phyloP scores from a whole-genome alignment of 2,797 vertebrate species.

The Orestias chungarensis region DNA sequence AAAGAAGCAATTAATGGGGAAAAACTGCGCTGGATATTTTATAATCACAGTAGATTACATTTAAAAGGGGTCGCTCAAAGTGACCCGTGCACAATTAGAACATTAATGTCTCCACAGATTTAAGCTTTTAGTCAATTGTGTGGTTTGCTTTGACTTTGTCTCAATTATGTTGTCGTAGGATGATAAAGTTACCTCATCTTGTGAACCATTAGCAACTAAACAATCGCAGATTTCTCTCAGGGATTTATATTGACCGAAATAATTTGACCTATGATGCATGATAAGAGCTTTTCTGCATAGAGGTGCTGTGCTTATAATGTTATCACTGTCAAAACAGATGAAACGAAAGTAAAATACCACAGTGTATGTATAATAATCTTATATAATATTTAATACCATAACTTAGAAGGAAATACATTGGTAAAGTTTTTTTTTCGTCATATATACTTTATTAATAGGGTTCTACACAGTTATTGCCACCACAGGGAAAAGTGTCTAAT shows the following conservation, averaged over 20 bases:
- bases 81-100: slow-evolving; percentile 6
- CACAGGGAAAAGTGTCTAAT: no score
- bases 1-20: background rate
- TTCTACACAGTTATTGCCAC: no score
- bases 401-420: no score
- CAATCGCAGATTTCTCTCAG: background rate
- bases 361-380: no score
- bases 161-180: background rate
- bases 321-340: no score
- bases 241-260: background rate
- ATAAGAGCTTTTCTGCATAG: background rate
- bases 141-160: background rate
- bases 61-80: slow-evolving; percentile 2
- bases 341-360: no score
- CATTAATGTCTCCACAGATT: background rate
- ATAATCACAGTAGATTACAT: slow-evolving; percentile 5
- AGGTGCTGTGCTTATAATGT: background rate
- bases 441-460: no score
- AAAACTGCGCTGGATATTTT: slow-evolving; percentile 5
- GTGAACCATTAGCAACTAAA: slow-evolving; percentile 4
- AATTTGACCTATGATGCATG: background rate
- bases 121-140: background rate
- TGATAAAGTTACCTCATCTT: background rate
- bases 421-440: no score
- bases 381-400: no score